Base-by-base conservation (phyloP, 2,888 invertebrate genomes). In the Gymnocheta viridis region DNA sequence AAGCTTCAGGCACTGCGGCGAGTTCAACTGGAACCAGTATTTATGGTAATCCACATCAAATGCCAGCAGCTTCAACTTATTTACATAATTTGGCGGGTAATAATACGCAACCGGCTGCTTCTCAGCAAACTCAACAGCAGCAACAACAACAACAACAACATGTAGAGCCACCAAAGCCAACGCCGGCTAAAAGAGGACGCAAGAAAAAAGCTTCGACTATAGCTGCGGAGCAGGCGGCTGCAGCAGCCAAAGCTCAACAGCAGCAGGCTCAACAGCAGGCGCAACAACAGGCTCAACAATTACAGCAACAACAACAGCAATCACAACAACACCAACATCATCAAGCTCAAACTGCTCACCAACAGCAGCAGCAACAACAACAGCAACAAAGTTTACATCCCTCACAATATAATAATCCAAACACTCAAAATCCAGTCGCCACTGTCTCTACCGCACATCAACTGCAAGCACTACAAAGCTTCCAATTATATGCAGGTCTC, bases 401-500 rank as follows among this genome's bases (percentile, higher is more conserved):
- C 14, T 72, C 78, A 12, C 82, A 82, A 51, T 83, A 83, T n/a
- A 69, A 22, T 27, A 79, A 79, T 87, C 62, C 88, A 87, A 79
- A 90, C 89, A 85, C 87, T 86, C 38, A 89, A 88, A 51, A 87
- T 87, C 4, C 35, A 88, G 85, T 86, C 47, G 87, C 88, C 3
- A 86, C 88, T 41, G 90, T 90, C 72, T 66, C 89, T 47, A 90
- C 90, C 19, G 88, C 89, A 7, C 91, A 91, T 74, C 90, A 91
- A 14, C 87, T 90, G 81, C 90, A 89, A 9, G 87, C 90, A 81
- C 90, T 91, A 85, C 91, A 91, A 89, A 94, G 94, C 86, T 94
- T 94, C 89, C 94, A 94, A 86, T 93, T 94, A 14, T 94, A 94
- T 87, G 93, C 93, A 1, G 94, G 93, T 6, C 88, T 94, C 17